phyloP scores from a whole-genome alignment of 2,797 vertebrate genomes.

The Zalophus californianus region DNA sequence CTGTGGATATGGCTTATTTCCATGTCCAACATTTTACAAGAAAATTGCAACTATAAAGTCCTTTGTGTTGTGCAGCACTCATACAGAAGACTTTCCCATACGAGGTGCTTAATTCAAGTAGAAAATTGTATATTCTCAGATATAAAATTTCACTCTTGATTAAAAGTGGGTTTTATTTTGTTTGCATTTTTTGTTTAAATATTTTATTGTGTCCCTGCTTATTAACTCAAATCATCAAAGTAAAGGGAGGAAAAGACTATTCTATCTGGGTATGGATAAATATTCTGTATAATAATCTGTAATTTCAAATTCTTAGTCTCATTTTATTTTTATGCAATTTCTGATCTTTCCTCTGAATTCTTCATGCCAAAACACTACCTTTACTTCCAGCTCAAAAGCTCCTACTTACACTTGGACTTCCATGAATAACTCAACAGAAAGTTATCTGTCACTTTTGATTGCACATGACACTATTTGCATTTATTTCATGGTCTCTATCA shows the following conservation, averaged over 20 bases:
- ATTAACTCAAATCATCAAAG: background rate
- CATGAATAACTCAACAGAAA: background rate
- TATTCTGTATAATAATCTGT: background rate
- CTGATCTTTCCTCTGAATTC: background rate
- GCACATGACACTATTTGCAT: background rate
- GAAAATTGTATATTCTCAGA: background rate
- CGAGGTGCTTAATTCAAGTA: background rate
- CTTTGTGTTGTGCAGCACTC: background rate
- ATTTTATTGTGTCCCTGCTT: background rate
- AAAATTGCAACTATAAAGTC: background rate
- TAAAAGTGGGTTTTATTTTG: background rate
- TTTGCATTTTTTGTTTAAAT: background rate
- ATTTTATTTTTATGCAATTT: background rate
- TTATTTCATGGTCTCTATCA: background rate
- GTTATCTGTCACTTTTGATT: background rate
- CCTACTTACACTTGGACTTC: background rate
- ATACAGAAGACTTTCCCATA: background rate
- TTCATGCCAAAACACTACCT: background rate
- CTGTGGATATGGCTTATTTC: conserved; percentile 2
- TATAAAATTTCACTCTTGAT: background rate
- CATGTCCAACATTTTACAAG: background rate
- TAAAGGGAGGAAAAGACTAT: background rate
- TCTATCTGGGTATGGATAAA: background rate
- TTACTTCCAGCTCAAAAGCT: background rate
- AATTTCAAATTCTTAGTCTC: background rate